Evolutionary conservation across 92 coral and sea anemone species (phyloP).

Genomic region (Blastomussa wellsi): DNA sequence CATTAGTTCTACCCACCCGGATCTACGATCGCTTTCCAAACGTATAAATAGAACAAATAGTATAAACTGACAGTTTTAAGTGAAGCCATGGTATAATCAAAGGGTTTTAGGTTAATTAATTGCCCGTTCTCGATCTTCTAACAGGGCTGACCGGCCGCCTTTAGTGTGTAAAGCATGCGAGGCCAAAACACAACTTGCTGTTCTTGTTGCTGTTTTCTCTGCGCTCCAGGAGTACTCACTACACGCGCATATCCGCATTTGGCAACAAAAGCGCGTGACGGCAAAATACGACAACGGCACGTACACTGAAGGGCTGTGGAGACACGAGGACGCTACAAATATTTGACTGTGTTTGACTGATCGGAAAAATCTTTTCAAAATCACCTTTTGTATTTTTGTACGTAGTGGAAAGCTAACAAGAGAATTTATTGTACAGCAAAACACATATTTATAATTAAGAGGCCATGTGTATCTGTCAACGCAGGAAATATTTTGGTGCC

Average conservation of each 20-base stretch:
- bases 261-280: neutral
- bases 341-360: neutral
- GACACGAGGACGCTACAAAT: neutral
- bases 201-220: neutral
- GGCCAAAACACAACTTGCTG: neutral
- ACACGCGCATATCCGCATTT: neutral
- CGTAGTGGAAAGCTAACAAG: neutral
- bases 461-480: neutral
- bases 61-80: neutral
- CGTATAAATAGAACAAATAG: neutral
- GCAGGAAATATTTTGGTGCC: neutral
- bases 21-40: neutral
- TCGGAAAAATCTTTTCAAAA: neutral
- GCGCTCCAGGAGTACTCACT: neutral
- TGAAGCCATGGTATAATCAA: neutral
- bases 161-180: neutral
- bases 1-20: conserved; percentile 3
- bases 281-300: neutral
- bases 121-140: neutral
- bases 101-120: neutral
- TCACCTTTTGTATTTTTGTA: neutral
- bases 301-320: neutral
- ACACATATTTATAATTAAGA: neutral
- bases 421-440: neutral
- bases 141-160: no score